Conservation (phyloP, 2,113 vertebrate genomes). For the Rynchops niger region DNA sequence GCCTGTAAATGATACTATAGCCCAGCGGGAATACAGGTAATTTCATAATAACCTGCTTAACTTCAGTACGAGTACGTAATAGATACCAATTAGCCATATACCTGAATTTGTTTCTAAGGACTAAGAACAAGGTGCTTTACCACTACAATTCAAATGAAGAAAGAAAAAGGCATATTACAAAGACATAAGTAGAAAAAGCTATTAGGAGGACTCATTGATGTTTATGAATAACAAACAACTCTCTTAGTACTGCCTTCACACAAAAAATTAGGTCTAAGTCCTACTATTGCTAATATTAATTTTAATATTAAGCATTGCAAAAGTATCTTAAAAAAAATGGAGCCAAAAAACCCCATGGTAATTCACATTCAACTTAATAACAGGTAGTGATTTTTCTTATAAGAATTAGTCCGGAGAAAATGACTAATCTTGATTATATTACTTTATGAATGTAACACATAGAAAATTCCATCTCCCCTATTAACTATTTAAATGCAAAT, state of each 20-base stretch:
- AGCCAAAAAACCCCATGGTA: not conserved
- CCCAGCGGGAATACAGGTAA: not conserved
- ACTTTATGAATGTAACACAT: not conserved
- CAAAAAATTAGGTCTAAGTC: not conserved
- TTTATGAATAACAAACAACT: not conserved
- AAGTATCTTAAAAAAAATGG: not conserved
- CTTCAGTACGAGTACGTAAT: not conserved
- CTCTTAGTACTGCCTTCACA: not conserved
- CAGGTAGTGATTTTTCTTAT: not conserved
- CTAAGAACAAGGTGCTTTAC: not conserved
- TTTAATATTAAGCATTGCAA: not conserved
- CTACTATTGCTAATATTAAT: not conserved
- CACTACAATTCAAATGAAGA: not conserved
- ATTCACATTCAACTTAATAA: not conserved
- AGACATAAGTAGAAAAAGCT: not conserved
- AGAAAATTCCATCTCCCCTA: not conserved
- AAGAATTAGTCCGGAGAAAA: not conserved
- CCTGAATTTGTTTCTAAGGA: not conserved
- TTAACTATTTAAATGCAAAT: not conserved
- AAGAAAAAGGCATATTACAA: not conserved
- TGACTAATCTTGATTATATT: not conserved
- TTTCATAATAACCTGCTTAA: constrained; percentile 36
- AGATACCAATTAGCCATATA: not conserved
- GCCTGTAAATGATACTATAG: not conserved
- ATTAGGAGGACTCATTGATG: not conserved